Evolutionary conservation across 2,888 invertebrate genomes (phyloP), one percentile per base, ranked within the genome.

Genomic region (Lobophora halterata): DNA sequence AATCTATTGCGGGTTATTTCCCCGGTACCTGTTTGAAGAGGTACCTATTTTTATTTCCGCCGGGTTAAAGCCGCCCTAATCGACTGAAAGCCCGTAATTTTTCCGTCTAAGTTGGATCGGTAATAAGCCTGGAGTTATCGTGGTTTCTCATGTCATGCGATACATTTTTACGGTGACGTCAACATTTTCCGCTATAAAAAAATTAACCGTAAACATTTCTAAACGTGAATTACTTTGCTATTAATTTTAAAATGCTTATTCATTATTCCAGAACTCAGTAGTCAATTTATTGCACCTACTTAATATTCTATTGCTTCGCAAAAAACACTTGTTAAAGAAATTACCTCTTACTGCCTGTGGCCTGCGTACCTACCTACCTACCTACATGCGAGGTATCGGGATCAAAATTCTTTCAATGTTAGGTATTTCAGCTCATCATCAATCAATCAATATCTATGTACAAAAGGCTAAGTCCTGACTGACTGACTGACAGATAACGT

Each of bases 71-170:
- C 34, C 43, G 29, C 41, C 44, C 20, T 55, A 61, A 62, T 61
- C 61, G 66, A 71, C 71, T 71, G 68, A 50, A 43, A 43, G 44
- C 41, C 49, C 53, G 60, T 64, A 63, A 60, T 64, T 61, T 61
- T 65, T 65, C 61, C 52, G 58, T 54, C 36, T 56, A 62, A 65
- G 60, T 63, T 79, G 70, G 65, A 67, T 75, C 71, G 65, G 65
- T 78, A 77, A 73, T 73, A 71, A 69, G 68, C 62, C 59, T 61
- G 52, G 58, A 65, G 70, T 76, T 79, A 82, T 72, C 61, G 80
- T 67, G 65, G 71, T 68, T 72, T 85, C 68, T 85, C 85, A 78
- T 85, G 82, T 73, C 60, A 34, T 37, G 49, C 66, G 49, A 50
- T 56, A 55, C 55, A 28, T 60, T 64, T 58, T 55, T 50, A 59